Conservation (phyloP, 2,113 vertebrate genomes). For the Eonycteris spelaea region DNA sequence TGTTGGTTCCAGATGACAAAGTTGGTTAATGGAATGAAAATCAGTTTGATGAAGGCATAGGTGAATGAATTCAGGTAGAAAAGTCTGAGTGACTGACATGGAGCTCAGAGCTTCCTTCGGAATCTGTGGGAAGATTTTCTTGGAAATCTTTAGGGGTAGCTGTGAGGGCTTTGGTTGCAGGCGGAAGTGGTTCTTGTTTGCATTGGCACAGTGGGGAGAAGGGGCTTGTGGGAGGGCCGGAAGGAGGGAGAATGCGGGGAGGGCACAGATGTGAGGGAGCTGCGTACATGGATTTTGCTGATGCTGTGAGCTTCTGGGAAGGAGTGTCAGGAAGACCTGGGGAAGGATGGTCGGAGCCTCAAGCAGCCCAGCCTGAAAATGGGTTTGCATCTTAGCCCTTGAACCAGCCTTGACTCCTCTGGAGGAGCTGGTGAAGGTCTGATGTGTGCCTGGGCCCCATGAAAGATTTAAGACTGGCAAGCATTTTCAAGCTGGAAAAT, state of each 20-base stretch:
- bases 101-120: neutral
- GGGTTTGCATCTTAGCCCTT: neutral
- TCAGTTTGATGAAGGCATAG: neutral
- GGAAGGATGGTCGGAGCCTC: neutral
- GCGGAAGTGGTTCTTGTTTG: neutral
- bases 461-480: neutral
- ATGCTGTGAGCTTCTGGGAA: neutral
- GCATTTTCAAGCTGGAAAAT: neutral
- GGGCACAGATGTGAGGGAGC: neutral
- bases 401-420: neutral
- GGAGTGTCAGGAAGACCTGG: neutral
- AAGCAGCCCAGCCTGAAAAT: neutral
- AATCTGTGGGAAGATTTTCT: neutral
- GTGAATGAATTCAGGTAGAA: neutral
- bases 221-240: accelerated
- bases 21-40: neutral
- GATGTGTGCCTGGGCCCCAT: accelerated
- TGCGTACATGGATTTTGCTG: neutral
- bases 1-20: neutral
- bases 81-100: neutral
- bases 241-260: neutral
- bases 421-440: neutral
- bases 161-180: neutral
- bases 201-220: neutral
- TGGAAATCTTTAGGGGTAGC: constrained; percentile 25